phyloP scores from a whole-genome alignment of 2,113 vertebrate genomes.

The Chloropsis hardwickii region DNA sequence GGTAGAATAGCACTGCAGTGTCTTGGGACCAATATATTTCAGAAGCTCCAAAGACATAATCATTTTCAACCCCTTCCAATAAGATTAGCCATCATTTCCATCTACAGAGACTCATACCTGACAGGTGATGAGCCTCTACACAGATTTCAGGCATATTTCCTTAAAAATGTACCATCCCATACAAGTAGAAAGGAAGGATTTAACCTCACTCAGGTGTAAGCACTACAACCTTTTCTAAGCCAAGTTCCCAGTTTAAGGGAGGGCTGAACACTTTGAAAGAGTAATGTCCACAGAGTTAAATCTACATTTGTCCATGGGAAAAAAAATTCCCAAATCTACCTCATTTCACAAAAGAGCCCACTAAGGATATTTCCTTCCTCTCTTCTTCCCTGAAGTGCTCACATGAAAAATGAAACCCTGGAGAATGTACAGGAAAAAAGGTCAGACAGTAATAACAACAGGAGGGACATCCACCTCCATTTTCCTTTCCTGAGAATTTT shows the following conservation, averaged over 20 bases:
- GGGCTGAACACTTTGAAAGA: neutral
- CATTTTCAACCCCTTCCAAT: neutral
- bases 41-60: neutral
- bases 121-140: too few species aligned
- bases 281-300: neutral
- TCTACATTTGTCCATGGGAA: neutral
- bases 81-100: neutral
- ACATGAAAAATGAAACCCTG: neutral
- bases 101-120: neutral
- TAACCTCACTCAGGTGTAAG: neutral
- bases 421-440: neutral
- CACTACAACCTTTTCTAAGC: neutral
- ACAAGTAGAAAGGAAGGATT: neutral
- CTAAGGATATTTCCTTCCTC: constrained; percentile 20
- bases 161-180: neutral
- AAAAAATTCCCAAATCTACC: neutral
- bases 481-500: neutral
- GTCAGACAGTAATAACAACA: neutral
- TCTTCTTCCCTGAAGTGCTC: neutral
- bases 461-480: neutral
- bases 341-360: neutral
- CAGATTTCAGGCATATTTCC: neutral
- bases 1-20: neutral
- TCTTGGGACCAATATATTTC: neutral
- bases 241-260: neutral